Evolutionary conservation across 2,797 vertebrate genomes (phyloP), one percentile per base, ranked within the genome.

Genomic region (Coregonus sp.): DNA sequence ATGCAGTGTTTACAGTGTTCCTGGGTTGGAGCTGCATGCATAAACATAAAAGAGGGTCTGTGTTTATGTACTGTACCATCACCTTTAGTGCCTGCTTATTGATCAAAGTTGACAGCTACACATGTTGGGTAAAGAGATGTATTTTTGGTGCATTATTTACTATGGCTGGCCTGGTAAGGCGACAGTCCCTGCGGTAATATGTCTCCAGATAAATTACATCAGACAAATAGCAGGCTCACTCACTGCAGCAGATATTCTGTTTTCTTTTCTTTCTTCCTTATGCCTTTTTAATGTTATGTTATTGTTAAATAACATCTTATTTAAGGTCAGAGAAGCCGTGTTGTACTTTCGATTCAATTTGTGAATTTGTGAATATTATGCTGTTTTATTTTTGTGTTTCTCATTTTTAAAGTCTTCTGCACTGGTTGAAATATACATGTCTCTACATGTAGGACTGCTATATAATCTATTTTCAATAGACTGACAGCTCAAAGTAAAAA

Each of bases 91-190:
- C 33, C 66, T 82, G 87, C 76, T 47, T 90, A 92, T 93, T 92
- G 91, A 93, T 94, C 93, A 93, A 90, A 91, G 90, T 81, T 91
- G 93, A 92, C 92, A 93, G 90, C 89, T 92, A 92, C 91, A 94
- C 90, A 91, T 93, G 93, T 93, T 92, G 88, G 86, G 90, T 92
- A 92, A 92, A 90, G 88, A 86, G 91, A 91, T 92, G 89, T 92
- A 91, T 92, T 91, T 92, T 89, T 84, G 82, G 80, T 93, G 91
- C 89, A 94, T 93, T 93, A 94, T 94, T 93, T 92, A 94, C 92
- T 76, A 80, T 73, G 80, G 81, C 86, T 82, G 85, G 90, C 85
- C 86, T 85, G 87, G 80, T 82, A 78, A 80, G 89, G 85, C 75
- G 74, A 84, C 85, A 51, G 78, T 91, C 90, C 91, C 90, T 54